Evolutionary conservation across 1,140 invertebrate species (phyloP).

Genomic region (Pachypsylla venusta): DNA sequence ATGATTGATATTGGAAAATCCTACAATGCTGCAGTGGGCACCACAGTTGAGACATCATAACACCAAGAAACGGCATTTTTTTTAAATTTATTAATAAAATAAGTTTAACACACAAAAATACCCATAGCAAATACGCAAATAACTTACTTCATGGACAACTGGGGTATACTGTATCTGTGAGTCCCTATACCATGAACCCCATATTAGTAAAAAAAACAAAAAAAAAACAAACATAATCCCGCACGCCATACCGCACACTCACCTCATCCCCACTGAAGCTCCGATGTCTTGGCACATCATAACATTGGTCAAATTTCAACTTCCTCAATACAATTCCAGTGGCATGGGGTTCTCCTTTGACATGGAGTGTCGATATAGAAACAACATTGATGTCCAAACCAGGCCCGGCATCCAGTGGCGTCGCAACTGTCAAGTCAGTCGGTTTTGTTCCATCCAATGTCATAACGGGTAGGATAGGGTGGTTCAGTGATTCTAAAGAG

Average conservation of each 20-base stretch:
- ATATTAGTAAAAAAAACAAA: no score
- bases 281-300: neutral
- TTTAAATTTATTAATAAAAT: no score
- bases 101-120: no score
- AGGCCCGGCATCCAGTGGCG: neutral
- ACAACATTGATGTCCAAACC: neutral
- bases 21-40: no score
- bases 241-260: no score
- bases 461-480: neutral
- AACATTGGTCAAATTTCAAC: neutral
- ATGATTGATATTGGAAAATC: no score
- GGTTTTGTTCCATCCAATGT: no score
- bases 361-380: neutral
- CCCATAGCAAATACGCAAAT: neutral
- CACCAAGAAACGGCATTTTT: no score
- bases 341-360: neutral
- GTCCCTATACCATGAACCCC: no score
- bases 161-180: neutral
- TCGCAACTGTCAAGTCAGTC: neutral
- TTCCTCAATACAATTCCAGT: neutral
- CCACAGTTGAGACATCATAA: no score
- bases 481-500: neutral
- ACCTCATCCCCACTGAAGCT: constrained; percentile 6
- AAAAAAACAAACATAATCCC: no score
- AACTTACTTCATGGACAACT: neutral